These are phyloP conservation scores for Bugulina stolonifera DNA, from an alignment of 2,888 invertebrate genomes.

Conservation along the genomic window DNA sequence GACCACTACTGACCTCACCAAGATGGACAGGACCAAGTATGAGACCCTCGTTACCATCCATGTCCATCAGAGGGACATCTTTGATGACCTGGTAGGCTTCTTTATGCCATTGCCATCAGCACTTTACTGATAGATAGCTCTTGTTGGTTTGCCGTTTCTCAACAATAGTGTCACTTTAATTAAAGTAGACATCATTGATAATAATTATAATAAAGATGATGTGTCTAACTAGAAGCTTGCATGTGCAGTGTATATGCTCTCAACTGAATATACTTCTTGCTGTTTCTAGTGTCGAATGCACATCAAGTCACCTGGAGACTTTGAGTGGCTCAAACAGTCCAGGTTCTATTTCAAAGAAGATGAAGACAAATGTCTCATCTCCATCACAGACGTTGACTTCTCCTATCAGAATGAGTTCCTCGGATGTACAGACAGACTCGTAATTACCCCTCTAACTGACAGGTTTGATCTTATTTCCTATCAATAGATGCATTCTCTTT, in stretches of 20 bases:
- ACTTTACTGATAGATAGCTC: too few species aligned
- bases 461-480: too few species aligned
- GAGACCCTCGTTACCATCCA: conserved; percentile 95
- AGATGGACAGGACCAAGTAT: conserved; percentile 87
- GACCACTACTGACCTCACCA: conserved; percentile 82
- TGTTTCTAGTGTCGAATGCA: conserved; percentile 70
- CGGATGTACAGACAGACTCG: conserved; percentile 89
- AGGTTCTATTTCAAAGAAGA: conserved; percentile 95
- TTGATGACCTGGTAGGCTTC: conserved; percentile 86
- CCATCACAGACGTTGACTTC: conserved; percentile 90
- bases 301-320: conserved; percentile 81
- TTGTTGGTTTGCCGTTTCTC: too few species aligned
- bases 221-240: too few species aligned
- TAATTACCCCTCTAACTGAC: conserved; percentile 92
- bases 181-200: too few species aligned
- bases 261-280: background rate
- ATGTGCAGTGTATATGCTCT: too few species aligned
- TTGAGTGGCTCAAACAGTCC: conserved; percentile 95
- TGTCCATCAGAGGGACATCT: conserved; percentile 94
- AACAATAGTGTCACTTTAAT: background rate
- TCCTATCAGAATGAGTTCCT: conserved; percentile 93
- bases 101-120: too few species aligned
- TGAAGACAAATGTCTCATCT: conserved; percentile 81
- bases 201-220: too few species aligned
- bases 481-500: too few species aligned